Evolutionary conservation across 2,113 vertebrate species (phyloP).

Genomic region (Zingel zingel): DNA sequence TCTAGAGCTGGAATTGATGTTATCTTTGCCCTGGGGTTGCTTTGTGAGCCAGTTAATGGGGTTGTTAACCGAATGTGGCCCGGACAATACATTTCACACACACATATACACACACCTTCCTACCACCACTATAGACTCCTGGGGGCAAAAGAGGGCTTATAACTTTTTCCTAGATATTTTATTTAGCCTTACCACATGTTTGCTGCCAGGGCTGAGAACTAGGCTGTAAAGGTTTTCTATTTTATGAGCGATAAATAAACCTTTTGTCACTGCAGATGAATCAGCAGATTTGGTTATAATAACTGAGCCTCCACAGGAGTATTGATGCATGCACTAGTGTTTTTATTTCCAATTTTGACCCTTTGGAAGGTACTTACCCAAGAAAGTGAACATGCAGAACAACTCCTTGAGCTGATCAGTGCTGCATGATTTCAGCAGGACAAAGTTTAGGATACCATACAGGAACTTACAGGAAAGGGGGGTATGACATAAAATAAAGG

Average conservation of each 20-base stretch:
- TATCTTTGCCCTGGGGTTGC: constrained; percentile 74
- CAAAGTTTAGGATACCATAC: not conserved
- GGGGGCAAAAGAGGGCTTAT: constrained; percentile 28
- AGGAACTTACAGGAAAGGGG: not conserved
- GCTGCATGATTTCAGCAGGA: constrained; percentile 3
- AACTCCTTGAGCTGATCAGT: not conserved
- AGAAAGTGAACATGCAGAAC: constrained; percentile 17
- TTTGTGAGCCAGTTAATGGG: constrained; percentile 79
- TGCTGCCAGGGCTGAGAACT: constrained; percentile 43
- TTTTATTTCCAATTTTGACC: constrained; percentile 61
- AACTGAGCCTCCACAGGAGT: constrained; percentile 50
- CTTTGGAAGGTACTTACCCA: constrained; percentile 11
- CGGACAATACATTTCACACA: constrained; percentile 66
- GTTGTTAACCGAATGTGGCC: constrained; percentile 77
- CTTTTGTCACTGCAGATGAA: constrained; percentile 59
- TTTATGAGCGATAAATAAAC: constrained; percentile 52
- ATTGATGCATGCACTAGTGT: constrained; percentile 44
- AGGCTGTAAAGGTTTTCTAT: constrained; percentile 49
- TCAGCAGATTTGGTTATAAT: constrained; percentile 55
- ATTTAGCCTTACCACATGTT: constrained; percentile 58
- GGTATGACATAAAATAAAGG: not conserved
- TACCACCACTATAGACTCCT: constrained; percentile 33
- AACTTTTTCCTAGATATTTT: constrained; percentile 65
- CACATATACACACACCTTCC: not conserved
- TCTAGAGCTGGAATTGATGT: constrained; percentile 76